phyloP scores from a whole-genome alignment of 2,797 vertebrate genomes.

The Spatula versicolor region DNA sequence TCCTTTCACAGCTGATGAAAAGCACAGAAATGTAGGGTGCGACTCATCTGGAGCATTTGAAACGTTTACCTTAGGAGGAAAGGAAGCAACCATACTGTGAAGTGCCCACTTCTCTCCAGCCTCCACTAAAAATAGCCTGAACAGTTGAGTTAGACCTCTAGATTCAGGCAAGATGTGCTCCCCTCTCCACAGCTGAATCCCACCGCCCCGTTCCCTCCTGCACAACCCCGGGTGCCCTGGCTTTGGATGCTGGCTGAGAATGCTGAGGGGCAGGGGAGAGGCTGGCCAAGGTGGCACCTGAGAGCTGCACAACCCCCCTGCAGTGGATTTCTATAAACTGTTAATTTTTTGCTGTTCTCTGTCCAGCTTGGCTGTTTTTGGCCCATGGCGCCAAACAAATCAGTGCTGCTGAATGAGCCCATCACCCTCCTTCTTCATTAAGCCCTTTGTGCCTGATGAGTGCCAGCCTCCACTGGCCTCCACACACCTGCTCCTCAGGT shows the following conservation, averaged over 20 bases:
- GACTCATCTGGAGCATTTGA: not conserved
- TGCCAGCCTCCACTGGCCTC: too few relatives aligned
- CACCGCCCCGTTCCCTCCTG: not conserved
- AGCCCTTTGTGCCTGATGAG: not conserved
- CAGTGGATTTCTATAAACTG: not conserved
- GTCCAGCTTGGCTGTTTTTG: not conserved
- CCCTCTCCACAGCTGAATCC: not conserved
- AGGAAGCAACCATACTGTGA: not conserved
- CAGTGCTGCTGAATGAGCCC: not conserved
- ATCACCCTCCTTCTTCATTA: not conserved
- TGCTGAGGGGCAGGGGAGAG: not conserved
- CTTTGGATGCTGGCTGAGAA: accelerated
- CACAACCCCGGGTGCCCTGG: not conserved
- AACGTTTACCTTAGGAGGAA: not conserved
- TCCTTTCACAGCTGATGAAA: constrained; percentile 9
- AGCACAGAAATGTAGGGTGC: not conserved
- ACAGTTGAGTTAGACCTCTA: not conserved
- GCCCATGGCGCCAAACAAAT: not conserved
- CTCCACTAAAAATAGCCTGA: not conserved
- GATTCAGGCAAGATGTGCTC: accelerated
- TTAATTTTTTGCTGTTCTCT: not conserved
- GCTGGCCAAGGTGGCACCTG: not conserved
- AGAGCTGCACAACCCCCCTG: not conserved
- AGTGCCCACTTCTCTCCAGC: not conserved
- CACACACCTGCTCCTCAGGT: too few relatives aligned